Base-by-base conservation (phyloP, 64 coral and sea anemone species). In the Stichodactyla helianthus region DNA sequence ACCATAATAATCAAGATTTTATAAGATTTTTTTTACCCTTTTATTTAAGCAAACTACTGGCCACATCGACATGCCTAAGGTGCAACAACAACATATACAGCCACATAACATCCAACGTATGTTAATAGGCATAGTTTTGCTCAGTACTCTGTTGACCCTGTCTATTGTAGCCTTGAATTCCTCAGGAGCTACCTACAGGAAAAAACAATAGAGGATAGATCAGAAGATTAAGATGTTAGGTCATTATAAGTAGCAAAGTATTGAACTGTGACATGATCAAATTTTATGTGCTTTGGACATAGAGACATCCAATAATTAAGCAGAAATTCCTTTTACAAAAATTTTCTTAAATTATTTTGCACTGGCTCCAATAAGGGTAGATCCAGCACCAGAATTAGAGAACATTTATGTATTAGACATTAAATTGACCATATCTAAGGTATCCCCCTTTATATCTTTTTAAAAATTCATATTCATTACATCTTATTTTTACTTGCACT, bases 11-110 rank as follows among this genome's bases (percentile, higher is more conserved):
- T 44, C 35, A 44, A 44, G 35, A 44, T 44, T 44, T 44, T 44
- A 44, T 44, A 62, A 62, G 18, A 62, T 11, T 27, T 7, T 14
- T 74, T 86, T 86, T 86, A 99, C 97, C 83, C 97, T 95, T 91
- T 99, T 99, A 74, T 99, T 99, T 61, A 99, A 92, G 86, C 97
- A 99, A 67, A 99, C 90, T 53, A 99, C 93, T 50, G 97, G 97
- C 97, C 97, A 99, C 88, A 99, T 88, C 31, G 97, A 99, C 88
- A 99, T 95, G 70, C 97, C 97, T 57, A 99, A 64, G 1, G 97
- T 99, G 22, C 97, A 99, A 88, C 97, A 99, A 59, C 97, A 99
- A 63, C 97, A 99, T 83, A 99, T 91, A 88, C 97, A 99, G 7
- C 97, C 97, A 95, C 97, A 99, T 20, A 99, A 57, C 77, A 94